These are phyloP conservation scores for Shargacucullia verbasci DNA, from an alignment of 2,888 invertebrate species.

Conservation along the genomic window DNA sequence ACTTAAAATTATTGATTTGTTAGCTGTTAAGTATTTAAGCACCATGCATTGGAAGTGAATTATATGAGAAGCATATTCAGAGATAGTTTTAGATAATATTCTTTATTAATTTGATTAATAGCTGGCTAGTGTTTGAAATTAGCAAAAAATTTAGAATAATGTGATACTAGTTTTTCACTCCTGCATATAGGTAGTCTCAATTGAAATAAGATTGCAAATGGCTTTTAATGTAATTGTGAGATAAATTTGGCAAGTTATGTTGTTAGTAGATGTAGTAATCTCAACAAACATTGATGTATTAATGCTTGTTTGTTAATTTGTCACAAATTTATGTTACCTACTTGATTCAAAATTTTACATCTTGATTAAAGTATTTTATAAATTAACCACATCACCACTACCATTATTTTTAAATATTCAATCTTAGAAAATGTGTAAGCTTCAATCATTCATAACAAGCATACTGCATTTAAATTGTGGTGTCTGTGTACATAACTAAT, in stretches of 20 bases:
- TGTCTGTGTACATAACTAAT: slow-evolving; percentile 21
- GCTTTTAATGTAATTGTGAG: slow-evolving; percentile 26
- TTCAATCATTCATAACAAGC: slow-evolving; percentile 14
- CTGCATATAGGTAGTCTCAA: slow-evolving; percentile 28
- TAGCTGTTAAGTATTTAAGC: too few species aligned
- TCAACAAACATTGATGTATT: slow-evolving; percentile 24
- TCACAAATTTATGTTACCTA: background rate
- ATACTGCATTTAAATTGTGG: slow-evolving; percentile 46
- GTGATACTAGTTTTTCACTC: slow-evolving; percentile 42
- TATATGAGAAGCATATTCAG: slow-evolving; percentile 11
- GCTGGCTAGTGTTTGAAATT: slow-evolving; percentile 45
- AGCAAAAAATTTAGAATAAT: slow-evolving; percentile 26
- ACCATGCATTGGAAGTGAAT: background rate
- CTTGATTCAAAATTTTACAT: background rate
- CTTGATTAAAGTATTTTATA: too few species aligned
- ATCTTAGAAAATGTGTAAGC: slow-evolving; percentile 28
- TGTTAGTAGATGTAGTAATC: slow-evolving; percentile 32
- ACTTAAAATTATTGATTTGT: background rate
- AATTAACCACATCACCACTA: slow-evolving; percentile 2
- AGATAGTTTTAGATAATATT: slow-evolving; percentile 9
- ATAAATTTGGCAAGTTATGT: slow-evolving; percentile 31
- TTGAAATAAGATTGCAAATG: slow-evolving; percentile 32
- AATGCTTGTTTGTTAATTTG: slow-evolving; percentile 2
- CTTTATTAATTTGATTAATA: slow-evolving; percentile 38
- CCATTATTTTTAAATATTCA: slow-evolving; percentile 11